Base-by-base conservation (phyloP, 1,140 invertebrate species). In the Aphelinus certus region DNA sequence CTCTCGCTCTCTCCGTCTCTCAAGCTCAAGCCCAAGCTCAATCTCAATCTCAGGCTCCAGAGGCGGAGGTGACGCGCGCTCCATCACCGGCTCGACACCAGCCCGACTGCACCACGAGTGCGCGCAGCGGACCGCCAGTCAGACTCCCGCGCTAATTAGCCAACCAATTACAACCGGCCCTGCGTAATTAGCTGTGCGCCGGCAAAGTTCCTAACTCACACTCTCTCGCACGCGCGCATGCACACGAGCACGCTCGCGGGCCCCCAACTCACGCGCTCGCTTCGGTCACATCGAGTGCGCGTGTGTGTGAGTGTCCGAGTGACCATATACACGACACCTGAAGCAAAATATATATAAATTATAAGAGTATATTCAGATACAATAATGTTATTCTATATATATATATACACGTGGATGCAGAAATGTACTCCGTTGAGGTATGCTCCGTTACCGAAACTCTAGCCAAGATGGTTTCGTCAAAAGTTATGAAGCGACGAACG, bases 131-230 rank as follows among this genome's bases (percentile, higher is more conserved):
- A 65, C 62, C 71, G 55, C 77, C 68, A 56, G 55, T 47, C 71
- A 57, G 58, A 76, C 81, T 86, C 85, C 85, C 86, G 85, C 85
- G 83, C 83, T 85, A 85, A 87, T 87, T 87, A 87, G 80, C 81
- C 82, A 81, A 82, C 85, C 85, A 86, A 86, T 87, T 87, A 87
- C 82, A 87, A 81, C 79, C 82, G 82, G 83, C 81, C 83, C 82
- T 81, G 83, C 80, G 83, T 86, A 86, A 88, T 85, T 81, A 86
- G 82, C 83, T 87, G 86, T 86, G 86, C 85, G 84, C 84, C 26
- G 26, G 86, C 86, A 87, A 87, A 87, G 87, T 88, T 88, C 87
- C 87, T 88, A 87, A 84, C 1, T 57, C 45, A 47, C 48, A 57
- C 45, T 10, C 42, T 55, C 4, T 60, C 55, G 0, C 49, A 55